These are phyloP conservation scores for Pyrgilauda ruficollis DNA, from an alignment of 2,113 vertebrate genomes.

Conservation along the genomic window DNA sequence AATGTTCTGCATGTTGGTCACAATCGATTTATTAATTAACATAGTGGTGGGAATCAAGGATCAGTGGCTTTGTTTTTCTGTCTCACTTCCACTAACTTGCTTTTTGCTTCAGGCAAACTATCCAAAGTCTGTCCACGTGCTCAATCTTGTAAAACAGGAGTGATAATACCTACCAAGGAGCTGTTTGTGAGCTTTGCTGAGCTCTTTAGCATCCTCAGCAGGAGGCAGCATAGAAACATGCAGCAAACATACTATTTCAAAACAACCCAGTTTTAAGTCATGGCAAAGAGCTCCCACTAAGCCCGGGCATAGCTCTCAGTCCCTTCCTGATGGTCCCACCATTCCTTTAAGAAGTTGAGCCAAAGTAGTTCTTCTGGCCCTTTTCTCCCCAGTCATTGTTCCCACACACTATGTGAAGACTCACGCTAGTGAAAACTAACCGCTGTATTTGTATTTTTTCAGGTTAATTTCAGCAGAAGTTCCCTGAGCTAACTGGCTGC, in stretches of 20 bases:
- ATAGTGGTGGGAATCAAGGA: background rate
- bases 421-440: background rate
- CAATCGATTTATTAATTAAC: constrained; percentile 35
- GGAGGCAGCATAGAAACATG: background rate
- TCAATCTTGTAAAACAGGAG: background rate
- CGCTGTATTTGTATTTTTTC: constrained; percentile 7
- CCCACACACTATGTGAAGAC: background rate
- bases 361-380: background rate
- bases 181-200: background rate
- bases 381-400: background rate
- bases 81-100: background rate
- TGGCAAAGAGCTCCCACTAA: background rate
- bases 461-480: constrained; percentile 5
- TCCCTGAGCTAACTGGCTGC: background rate
- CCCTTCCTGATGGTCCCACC: background rate
- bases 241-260: background rate
- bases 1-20: constrained; percentile 29
- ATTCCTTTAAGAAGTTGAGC: background rate
- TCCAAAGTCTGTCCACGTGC: background rate
- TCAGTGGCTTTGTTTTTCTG: background rate
- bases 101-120: background rate
- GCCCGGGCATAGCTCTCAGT: accelerated
- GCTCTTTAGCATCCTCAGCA: constrained; percentile 44
- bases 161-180: background rate
- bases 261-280: background rate